Evolutionary conservation across 1,140 invertebrate species (phyloP).

Genomic region (Drosophila biarmipes): DNA sequence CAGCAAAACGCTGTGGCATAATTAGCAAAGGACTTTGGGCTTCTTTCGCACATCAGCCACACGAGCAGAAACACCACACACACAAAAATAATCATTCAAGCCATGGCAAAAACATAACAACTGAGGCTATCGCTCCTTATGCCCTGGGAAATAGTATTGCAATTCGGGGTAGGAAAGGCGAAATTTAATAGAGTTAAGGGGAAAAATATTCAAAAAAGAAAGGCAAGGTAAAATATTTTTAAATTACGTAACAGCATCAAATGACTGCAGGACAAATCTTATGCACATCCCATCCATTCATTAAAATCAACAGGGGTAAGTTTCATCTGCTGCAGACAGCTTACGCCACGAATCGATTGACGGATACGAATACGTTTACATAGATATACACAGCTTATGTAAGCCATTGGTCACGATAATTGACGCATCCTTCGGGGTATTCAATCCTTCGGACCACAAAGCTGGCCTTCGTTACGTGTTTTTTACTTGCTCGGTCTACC

Average conservation of each 20-base stretch:
- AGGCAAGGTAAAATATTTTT: not conserved
- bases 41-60: slow-evolving; percentile 38
- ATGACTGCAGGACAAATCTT: not conserved
- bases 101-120: slow-evolving; percentile 18
- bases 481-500: slow-evolving; percentile 39
- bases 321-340: slow-evolving; percentile 8
- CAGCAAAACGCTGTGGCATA: slow-evolving; percentile 63
- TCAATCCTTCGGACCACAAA: slow-evolving; percentile 29
- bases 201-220: not conserved
- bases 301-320: not conserved
- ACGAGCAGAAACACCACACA: slow-evolving; percentile 16
- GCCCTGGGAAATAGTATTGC: slow-evolving; percentile 6
- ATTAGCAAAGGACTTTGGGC: slow-evolving; percentile 60
- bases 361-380: slow-evolving; percentile 2
- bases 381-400: slow-evolving; percentile 25
- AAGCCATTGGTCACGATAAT: slow-evolving; percentile 32
- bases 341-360: slow-evolving; percentile 12
- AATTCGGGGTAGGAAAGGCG: slow-evolving; percentile 6
- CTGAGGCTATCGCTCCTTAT: slow-evolving; percentile 3
- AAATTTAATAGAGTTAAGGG: not conserved
- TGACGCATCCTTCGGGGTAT: slow-evolving; percentile 36
- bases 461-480: slow-evolving; percentile 17
- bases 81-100: slow-evolving; percentile 44
- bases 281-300: slow-evolving; percentile 1
- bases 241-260: not conserved